Percentiles rank a stretch among this genome's conserved stretches.
Evolutionary conservation across 2,113 vertebrate species (phyloP).

Genomic region (Bos taurus): DNA sequence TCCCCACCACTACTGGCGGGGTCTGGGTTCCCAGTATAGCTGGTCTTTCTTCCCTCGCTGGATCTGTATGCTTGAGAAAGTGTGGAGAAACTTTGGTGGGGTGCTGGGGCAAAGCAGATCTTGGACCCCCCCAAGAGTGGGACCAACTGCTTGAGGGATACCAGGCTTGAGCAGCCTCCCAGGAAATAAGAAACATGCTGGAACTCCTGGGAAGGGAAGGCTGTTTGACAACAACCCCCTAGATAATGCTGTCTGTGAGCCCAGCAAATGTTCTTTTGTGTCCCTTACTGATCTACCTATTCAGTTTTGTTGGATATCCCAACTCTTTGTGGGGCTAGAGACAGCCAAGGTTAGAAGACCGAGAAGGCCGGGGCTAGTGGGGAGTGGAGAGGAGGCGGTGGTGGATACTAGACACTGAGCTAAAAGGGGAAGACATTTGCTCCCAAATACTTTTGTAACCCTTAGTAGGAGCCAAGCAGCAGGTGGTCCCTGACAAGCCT

Average conservation of each 20-base stretch:
- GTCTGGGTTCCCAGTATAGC: neutral
- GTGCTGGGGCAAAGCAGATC: neutral
- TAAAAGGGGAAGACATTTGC: neutral
- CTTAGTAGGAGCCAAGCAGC: neutral
- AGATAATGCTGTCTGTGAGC: neutral
- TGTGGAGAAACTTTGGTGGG: neutral
- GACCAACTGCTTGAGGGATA: neutral
- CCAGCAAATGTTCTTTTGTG: neutral
- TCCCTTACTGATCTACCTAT: neutral
- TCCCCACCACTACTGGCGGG: neutral
- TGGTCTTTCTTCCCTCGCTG: neutral
- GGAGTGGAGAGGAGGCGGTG: no score
- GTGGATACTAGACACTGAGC: neutral
- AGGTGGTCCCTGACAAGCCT: neutral
- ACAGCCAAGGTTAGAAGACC: neutral
- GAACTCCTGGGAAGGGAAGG: neutral
- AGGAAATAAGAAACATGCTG: neutral
- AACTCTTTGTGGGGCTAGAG: neutral
- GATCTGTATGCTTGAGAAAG: neutral
- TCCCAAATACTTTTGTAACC: neutral
- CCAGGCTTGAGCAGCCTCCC: neutral
- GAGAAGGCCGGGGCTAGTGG: neutral
- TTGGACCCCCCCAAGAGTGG: neutral
- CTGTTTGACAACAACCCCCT: neutral
- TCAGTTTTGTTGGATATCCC: neutral